Percentiles rank a stretch among this genome's conserved stretches.
These are phyloP conservation scores for Lepidotrigona ventralis DNA, from an alignment of 1,140 invertebrate genomes.

Conservation along the genomic window DNA sequence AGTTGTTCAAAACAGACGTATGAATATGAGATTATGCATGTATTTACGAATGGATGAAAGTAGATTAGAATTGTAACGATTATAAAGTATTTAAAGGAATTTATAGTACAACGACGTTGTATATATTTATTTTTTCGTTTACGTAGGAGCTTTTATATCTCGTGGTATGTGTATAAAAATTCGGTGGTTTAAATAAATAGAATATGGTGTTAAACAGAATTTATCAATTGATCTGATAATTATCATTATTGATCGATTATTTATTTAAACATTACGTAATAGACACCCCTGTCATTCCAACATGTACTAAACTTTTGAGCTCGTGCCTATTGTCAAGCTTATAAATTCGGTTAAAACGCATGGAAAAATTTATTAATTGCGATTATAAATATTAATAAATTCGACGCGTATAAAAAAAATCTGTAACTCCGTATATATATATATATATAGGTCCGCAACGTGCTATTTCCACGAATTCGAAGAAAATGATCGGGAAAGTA, in stretches of 20 bases:
- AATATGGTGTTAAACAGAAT: background rate
- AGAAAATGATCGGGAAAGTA: too few relatives aligned
- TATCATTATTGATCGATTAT: background rate
- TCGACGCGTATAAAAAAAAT: too few relatives aligned
- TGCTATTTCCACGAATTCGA: too few relatives aligned
- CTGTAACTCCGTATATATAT: too few relatives aligned
- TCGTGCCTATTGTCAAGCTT: too few relatives aligned
- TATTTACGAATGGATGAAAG: accelerated
- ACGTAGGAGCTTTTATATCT: too few relatives aligned
- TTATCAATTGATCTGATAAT: background rate
- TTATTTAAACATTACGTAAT: background rate
- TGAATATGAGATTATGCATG: background rate
- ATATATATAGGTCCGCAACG: too few relatives aligned
- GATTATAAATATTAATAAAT: too few relatives aligned
- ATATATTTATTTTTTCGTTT: background rate
- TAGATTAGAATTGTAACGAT: background rate
- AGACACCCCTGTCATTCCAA: too few relatives aligned
- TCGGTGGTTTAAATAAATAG: background rate
- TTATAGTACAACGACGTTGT: background rate
- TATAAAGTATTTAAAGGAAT: background rate
- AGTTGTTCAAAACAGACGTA: accelerated
- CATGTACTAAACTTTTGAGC: too few relatives aligned
- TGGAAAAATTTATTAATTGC: too few relatives aligned
- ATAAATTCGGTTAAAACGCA: too few relatives aligned
- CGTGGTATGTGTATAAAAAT: background rate